Conservation (phyloP, 2,797 vertebrate species). For the Knipowitschia caucasica region DNA sequence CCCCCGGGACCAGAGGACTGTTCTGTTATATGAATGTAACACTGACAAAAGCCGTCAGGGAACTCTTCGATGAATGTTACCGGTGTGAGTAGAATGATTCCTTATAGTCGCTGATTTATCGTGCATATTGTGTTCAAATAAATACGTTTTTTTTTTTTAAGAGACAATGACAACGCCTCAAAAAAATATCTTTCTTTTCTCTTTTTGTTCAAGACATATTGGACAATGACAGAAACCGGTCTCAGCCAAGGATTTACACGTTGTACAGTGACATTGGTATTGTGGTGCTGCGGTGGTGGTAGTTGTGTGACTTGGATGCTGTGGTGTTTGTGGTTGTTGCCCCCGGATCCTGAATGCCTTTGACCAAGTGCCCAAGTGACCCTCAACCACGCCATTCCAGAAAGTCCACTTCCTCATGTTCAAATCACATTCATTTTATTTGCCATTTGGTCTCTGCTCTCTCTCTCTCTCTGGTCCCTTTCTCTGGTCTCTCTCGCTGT, state of each 20-base stretch:
- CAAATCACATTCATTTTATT: neutral
- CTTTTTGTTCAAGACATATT: neutral
- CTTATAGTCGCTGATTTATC: constrained; percentile 1
- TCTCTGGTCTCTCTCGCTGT: too few species aligned
- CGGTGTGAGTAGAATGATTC: constrained; percentile 43
- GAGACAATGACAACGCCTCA: too few species aligned
- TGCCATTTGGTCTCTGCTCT: too few species aligned
- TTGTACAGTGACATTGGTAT: constrained; percentile 40
- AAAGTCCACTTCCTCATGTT: constrained; percentile 1
- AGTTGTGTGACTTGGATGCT: constrained; percentile 31
- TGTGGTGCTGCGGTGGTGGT: constrained; percentile 32
- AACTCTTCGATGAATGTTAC: constrained; percentile 60
- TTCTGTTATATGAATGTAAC: constrained; percentile 70
- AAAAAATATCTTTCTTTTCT: too few species aligned
- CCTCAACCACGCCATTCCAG: constrained; percentile 15
- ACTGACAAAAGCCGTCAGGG: constrained; percentile 34
- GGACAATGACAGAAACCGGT: constrained; percentile 15
- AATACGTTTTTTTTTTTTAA: neutral
- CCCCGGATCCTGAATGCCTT: constrained; percentile 40
- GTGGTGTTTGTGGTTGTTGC: constrained; percentile 12
- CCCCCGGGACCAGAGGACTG: constrained; percentile 42
- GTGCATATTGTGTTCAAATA: constrained; percentile 13
- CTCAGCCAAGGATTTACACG: constrained; percentile 40
- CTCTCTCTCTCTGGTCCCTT: too few species aligned
- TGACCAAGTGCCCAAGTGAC: constrained; percentile 42